Percentiles rank a stretch among this genome's conserved stretches.
These are phyloP conservation scores for Aurelia aurita complex sp. Pacific DNA, from an alignment of 30 jellyfish, hydroid and myxozoan species.

Conservation along the genomic window DNA sequence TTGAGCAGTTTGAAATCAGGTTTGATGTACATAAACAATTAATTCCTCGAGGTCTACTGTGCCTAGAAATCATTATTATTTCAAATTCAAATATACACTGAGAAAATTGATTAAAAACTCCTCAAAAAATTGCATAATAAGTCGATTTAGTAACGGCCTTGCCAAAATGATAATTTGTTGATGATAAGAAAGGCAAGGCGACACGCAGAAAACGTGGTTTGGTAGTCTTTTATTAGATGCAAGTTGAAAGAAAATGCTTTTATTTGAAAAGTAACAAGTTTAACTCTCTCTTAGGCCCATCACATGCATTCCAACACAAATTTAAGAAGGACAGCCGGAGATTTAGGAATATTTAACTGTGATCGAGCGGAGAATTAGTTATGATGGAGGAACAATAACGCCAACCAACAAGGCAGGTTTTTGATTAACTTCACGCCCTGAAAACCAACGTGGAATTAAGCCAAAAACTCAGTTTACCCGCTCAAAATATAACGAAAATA, in stretches of 20 bases:
- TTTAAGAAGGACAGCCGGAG: not conserved
- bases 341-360: not conserved
- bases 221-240: not conserved
- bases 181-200: not conserved
- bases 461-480: slow-evolving; percentile 44
- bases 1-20: too few species aligned
- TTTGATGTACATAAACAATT: too few species aligned
- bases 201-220: slow-evolving; percentile 17
- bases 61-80: too few species aligned
- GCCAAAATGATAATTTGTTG: not conserved
- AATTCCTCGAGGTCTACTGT: too few species aligned
- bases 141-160: too few species aligned
- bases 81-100: too few species aligned
- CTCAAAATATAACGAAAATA: slow-evolving; percentile 25
- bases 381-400: slow-evolving; percentile 87
- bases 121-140: too few species aligned
- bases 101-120: too few species aligned
- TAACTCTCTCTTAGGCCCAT: not conserved
- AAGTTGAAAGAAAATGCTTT: not conserved
- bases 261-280: not conserved
- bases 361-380: slow-evolving; percentile 36
- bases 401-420: slow-evolving; percentile 83
- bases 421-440: slow-evolving; percentile 90
- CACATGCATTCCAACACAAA: slow-evolving; percentile 28
- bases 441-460: slow-evolving; percentile 49